A percentile compares a stretch with the other conserved stretches of the same genome.
Conservation (phyloP, 2,797 vertebrate genomes). For the Tolypeutes matacus region DNA sequence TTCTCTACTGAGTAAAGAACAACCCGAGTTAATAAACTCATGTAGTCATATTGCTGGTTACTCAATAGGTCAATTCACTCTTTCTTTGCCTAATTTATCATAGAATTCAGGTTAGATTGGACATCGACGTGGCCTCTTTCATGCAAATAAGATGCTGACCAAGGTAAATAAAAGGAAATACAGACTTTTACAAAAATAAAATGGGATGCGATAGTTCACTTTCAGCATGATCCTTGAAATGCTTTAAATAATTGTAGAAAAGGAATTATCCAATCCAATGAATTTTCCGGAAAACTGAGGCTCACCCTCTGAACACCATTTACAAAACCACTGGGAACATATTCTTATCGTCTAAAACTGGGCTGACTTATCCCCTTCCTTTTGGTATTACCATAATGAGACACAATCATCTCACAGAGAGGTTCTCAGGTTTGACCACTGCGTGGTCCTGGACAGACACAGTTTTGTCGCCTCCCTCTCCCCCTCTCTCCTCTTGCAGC, state of each 20-base stretch:
- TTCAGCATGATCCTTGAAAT: slow-evolving; percentile 6
- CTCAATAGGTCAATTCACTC: neutral
- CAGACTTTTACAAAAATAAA: neutral
- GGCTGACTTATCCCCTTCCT: neutral
- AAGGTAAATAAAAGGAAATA: slow-evolving; percentile 10
- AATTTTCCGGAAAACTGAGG: slow-evolving; percentile 5
- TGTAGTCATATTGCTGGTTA: neutral
- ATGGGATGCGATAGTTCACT: neutral
- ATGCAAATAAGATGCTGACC: neutral
- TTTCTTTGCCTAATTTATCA: neutral
- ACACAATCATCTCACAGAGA: neutral
- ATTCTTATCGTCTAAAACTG: neutral
- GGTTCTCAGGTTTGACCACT: neutral
- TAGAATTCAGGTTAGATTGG: neutral
- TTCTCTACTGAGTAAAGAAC: neutral
- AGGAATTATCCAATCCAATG: slow-evolving; percentile 2
- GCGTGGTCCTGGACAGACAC: rapidly evolving
- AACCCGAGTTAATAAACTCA: slow-evolving; percentile 6
- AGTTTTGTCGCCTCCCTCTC: neutral
- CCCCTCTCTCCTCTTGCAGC: neutral
- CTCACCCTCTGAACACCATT: neutral
- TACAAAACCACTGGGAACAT: neutral
- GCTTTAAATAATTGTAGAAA: slow-evolving; percentile 33
- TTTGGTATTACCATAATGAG: neutral
- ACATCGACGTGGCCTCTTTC: neutral